Evolutionary conservation across 2,797 vertebrate genomes (phyloP), one percentile per base, ranked within the genome.

Genomic region (Thripadectes ignobilis): DNA sequence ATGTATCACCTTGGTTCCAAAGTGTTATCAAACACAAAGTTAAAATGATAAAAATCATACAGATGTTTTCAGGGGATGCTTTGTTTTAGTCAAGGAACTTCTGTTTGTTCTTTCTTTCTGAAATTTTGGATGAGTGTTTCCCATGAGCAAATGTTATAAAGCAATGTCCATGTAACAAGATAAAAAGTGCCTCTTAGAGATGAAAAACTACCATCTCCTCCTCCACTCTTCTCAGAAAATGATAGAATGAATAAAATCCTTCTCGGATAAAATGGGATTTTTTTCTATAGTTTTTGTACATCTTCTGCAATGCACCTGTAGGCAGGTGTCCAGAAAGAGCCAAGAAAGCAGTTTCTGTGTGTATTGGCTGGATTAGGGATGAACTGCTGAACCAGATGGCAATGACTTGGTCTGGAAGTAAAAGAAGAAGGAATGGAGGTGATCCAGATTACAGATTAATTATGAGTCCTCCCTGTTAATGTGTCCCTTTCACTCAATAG

Each of bases 101-200:
- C 36, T 10, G 9, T 36, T 66, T 27, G 3, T 41, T 66, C 23
- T 38, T 88, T 81, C 58, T 69, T 76, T 63, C 59, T 27, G 27
- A 34, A 77, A 34, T 74, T 85, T 85, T 81, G 68, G 3, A 76
- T 38, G 43, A 2, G 13, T 58, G 46, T 52, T 91, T 80, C 17
- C 22, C 38, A 27, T 0, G 0, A 63, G 24, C 2, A 6, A 83
- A 48, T 32, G 6, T 46, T 66, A 48, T 11, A 62, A 58, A 45
- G 22, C 2, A 4, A 68, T 48, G 30, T 15, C 46, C 4, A 2
- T 11, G 2, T n/a, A 65, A 61, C n/a, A 71, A 80, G 24, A 9
- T 46, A 46, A 72, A 72, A 92, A 75, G 0, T 21, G 48, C 14
- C 4, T 71, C 76, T 74, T 61, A 75, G 23, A 66, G n/a, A 19